phyloP scores from a whole-genome alignment of 2,888 invertebrate genomes.

The Didymodactylos carnosus region DNA sequence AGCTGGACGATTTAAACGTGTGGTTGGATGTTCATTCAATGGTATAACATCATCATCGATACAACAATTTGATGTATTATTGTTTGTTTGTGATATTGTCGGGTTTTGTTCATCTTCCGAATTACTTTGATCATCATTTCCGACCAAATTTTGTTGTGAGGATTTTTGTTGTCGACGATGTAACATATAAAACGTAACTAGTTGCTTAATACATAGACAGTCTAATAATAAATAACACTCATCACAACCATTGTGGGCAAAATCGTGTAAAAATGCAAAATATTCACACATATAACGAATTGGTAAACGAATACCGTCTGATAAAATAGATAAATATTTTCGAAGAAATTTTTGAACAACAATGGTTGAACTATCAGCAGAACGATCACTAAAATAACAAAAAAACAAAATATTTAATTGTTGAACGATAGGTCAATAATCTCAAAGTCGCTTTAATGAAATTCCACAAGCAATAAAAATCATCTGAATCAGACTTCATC shows the following conservation, averaged over 20 bases:
- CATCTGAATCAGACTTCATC: too few species aligned
- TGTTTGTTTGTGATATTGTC: too few species aligned
- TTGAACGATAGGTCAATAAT: too few species aligned
- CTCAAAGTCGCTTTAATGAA: too few species aligned
- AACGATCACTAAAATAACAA: not conserved
- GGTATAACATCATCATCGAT: not conserved
- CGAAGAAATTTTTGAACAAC: not conserved
- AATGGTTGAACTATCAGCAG: too few species aligned
- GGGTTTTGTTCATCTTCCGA: not conserved
- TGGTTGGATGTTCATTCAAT: not conserved
- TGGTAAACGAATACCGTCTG: not conserved
- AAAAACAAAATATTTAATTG: too few species aligned
- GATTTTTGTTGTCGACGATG: not conserved
- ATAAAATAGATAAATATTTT: not conserved
- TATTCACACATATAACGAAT: slow-evolving; percentile 6
- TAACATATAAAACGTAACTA: not conserved
- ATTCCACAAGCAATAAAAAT: too few species aligned
- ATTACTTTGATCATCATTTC: not conserved
- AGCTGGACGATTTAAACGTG: not conserved
- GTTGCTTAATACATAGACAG: not conserved
- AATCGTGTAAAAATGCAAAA: slow-evolving; percentile 1
- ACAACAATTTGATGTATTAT: too few species aligned
- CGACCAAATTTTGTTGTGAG: not conserved
- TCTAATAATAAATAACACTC: not conserved
- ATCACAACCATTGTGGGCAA: not conserved